Conservation (phyloP, 2,888 invertebrate genomes). For the Leucania comma region DNA sequence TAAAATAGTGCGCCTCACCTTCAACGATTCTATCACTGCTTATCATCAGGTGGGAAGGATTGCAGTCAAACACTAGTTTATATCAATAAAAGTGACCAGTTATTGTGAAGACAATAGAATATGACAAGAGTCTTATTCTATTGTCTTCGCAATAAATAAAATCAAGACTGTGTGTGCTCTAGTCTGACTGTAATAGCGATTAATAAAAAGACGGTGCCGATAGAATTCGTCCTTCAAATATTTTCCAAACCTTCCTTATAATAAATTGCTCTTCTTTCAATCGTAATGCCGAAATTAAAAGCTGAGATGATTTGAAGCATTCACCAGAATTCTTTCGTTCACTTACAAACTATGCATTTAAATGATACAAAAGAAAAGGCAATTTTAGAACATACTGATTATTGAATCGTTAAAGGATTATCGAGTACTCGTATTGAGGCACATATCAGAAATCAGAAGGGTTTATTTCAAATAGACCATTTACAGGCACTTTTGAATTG, state of each 20-base stretch:
- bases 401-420: too few species aligned
- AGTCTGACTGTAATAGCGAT: constrained; percentile 24
- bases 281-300: constrained; percentile 35
- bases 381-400: background rate
- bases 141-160: constrained; percentile 33
- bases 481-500: too few species aligned
- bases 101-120: too few species aligned
- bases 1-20: too few species aligned
- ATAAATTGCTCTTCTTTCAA: constrained; percentile 33
- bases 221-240: constrained; percentile 41
- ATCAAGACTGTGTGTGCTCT: constrained; percentile 35
- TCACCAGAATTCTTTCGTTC: constrained; percentile 12
- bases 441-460: too few species aligned
- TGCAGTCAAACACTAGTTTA: too few species aligned
- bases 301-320: constrained; percentile 2
- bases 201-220: constrained; percentile 42
- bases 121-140: constrained; percentile 20
- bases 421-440: too few species aligned
- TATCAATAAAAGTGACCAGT: too few species aligned
- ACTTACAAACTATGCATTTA: constrained; percentile 8
- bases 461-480: too few species aligned
- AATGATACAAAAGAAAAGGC: too few species aligned
- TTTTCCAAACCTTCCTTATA: constrained; percentile 27
- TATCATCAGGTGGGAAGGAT: too few species aligned
- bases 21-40: too few species aligned